Percentiles rank a stretch among this genome's conserved stretches.
Evolutionary conservation across 2,888 invertebrate species (phyloP).

Genomic region (Amiota mariae): DNA sequence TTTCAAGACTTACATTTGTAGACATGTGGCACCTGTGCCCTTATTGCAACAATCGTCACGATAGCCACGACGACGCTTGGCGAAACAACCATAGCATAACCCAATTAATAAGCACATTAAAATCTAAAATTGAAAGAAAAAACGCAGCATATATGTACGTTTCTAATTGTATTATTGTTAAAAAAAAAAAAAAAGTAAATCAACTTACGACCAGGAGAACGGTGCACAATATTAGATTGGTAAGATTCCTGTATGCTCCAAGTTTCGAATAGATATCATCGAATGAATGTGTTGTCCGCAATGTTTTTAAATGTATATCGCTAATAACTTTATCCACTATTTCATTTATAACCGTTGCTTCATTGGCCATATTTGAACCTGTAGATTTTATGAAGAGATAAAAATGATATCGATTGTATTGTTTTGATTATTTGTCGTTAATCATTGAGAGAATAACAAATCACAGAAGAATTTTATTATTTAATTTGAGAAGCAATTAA

Average conservation of each 20-base stretch:
- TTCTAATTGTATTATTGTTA: too few relatives aligned
- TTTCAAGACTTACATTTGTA: slow-evolving; percentile 49
- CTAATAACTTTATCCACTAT: slow-evolving; percentile 50
- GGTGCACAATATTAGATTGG: slow-evolving; percentile 46
- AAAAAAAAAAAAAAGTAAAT: too few relatives aligned
- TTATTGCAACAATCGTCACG: slow-evolving; percentile 61
- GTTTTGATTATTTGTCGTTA: not conserved
- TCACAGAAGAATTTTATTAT: too few relatives aligned
- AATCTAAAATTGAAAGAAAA: slow-evolving; percentile 39
- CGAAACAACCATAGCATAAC: slow-evolving; percentile 55
- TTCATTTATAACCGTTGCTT: slow-evolving; percentile 46
- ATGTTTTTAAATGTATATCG: slow-evolving; percentile 49
- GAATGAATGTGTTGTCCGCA: slow-evolving; percentile 43
- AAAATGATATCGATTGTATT: too few relatives aligned
- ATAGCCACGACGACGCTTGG: slow-evolving; percentile 52
- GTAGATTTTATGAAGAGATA: not conserved
- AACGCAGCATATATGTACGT: too few relatives aligned
- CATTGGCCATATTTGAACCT: not conserved
- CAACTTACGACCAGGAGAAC: slow-evolving; percentile 52
- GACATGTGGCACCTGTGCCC: slow-evolving; percentile 52
- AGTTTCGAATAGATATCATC: slow-evolving; percentile 52
- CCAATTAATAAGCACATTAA: slow-evolving; percentile 45
- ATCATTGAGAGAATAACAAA: too few relatives aligned
- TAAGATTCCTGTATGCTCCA: slow-evolving; percentile 49
- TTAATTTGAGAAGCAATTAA: too few relatives aligned